Percentiles rank a stretch among this genome's conserved stretches.
Conservation (phyloP, 2,888 invertebrate species). For the Mythimna lalbum region DNA sequence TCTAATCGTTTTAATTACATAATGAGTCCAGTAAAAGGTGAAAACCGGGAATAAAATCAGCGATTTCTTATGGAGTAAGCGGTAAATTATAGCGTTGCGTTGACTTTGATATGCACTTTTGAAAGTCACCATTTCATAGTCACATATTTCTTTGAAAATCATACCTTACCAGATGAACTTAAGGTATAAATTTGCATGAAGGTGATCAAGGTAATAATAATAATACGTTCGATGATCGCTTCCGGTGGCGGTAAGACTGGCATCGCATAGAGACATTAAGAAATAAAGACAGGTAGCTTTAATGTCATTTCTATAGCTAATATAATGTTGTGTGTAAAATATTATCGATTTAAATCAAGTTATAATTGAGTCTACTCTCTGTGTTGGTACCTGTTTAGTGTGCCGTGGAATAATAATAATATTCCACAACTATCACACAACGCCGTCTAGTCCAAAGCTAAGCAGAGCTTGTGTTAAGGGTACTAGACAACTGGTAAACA, state of each 20-base stretch:
- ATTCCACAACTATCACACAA: too few species aligned
- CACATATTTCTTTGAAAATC: constrained; percentile 31
- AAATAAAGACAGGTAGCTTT: constrained; percentile 50
- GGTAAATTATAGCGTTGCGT: constrained; percentile 49
- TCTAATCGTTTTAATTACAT: constrained; percentile 59
- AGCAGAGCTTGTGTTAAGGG: too few species aligned
- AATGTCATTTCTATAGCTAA: constrained; percentile 44
- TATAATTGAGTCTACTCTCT: constrained; percentile 10
- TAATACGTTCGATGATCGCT: constrained; percentile 47
- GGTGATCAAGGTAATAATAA: constrained; percentile 50
- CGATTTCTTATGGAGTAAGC: constrained; percentile 51
- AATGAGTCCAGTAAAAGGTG: constrained; percentile 50
- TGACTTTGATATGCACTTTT: constrained; percentile 52
- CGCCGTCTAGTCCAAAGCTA: too few species aligned
- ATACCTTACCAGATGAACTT: constrained; percentile 26
- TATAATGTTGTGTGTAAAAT: constrained; percentile 20
- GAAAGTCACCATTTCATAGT: constrained; percentile 47
- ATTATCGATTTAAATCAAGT: constrained; percentile 23
- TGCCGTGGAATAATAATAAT: not conserved
- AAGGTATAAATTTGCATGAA: constrained; percentile 49
- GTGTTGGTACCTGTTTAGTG: not conserved
- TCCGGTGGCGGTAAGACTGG: constrained; percentile 43
- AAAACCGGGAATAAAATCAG: constrained; percentile 46
- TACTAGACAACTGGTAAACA: too few species aligned
- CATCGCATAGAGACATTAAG: constrained; percentile 48